phyloP scores from a whole-genome alignment of 1,140 invertebrate genomes.

The Drepana arcuata region DNA sequence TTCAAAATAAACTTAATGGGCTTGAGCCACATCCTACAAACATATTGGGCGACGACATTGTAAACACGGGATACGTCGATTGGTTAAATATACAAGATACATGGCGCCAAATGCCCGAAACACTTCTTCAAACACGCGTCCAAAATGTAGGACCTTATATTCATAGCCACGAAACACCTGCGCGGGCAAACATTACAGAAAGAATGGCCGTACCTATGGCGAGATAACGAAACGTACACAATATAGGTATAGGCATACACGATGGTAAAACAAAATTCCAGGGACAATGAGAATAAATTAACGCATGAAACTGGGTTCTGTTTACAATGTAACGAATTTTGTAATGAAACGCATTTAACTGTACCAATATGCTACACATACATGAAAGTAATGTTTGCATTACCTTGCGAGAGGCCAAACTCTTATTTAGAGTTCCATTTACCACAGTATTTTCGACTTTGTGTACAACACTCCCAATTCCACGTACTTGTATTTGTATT shows the following conservation, averaged over 20 bases:
- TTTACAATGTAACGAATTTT: conserved; percentile 1
- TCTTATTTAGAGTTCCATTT: too few species aligned
- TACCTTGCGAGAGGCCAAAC: too few species aligned
- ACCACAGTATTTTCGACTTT: too few species aligned
- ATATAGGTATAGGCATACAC: too few species aligned
- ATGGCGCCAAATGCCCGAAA: neutral
- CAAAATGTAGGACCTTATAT: conserved; percentile 13
- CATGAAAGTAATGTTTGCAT: too few species aligned
- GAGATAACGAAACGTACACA: conserved; percentile 2
- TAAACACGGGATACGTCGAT: too few species aligned
- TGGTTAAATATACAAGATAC: conserved; percentile 3
- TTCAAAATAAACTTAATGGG: too few species aligned
- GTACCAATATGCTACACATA: conserved; percentile 1
- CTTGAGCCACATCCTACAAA: too few species aligned
- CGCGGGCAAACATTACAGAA: conserved; percentile 15
- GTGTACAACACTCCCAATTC: too few species aligned
- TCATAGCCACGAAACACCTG: conserved; percentile 15
- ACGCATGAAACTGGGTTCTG: conserved; percentile 1
- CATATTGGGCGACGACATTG: too few species aligned
- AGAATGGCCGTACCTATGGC: conserved; percentile 8
- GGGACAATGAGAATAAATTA: conserved; percentile 16
- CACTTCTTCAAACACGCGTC: conserved; percentile 13
- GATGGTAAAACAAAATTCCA: conserved; percentile 9
- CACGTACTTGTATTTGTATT: too few species aligned
- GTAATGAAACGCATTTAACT: neutral